Base-by-base conservation (phyloP, 2,113 vertebrate genomes). In the Uria aalge region DNA sequence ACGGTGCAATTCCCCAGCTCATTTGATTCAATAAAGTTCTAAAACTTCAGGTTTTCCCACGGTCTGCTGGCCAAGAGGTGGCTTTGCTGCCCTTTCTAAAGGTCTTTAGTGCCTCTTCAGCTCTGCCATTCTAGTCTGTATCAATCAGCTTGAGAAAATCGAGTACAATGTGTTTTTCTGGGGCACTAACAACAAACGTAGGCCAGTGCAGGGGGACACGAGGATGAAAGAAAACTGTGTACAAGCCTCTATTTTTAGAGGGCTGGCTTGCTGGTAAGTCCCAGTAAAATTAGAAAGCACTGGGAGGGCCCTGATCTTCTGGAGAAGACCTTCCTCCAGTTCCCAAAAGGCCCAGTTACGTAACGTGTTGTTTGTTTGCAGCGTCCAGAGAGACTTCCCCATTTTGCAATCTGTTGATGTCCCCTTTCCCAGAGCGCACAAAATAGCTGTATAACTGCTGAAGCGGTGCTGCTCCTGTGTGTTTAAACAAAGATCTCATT, bases 331-430 rank as follows among this genome's bases (percentile, higher is more conserved):
- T 95, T 90, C 71, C 53, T 64, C 60, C 10, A 10, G 45, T 60
- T 91, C 92, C 91, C 76, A 52, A 59, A 72, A 88, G 69, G 82
- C 79, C 76, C 52, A 41, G 24, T 96, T 97, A 93, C 2, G 2
- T 96, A 96, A 95, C 40, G 1, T 67, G 50, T 50, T 55, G 63
- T 92, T 96, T 91, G 62, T 87, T 93, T 87, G 72, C 57, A 12
- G 66, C 5, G 3, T 72, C 94, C 73, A 64, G 47, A 82, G 90
- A 96, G 69, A 57, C 57, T 56, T 93, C 41, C 68, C 60, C 41
- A 5, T 94, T 94, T 69, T 90, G 92, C 62, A 92, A 55, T 92
- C 38, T 91, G 82, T 94, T 96, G 86, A 76, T 71, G 63, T 80
- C 17, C 72, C 87, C 74, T 83, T 88, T 90, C 72, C 85, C 75